These are phyloP conservation scores for Pentamera pediparva DNA, from an alignment of 53 echinoderm and acorn worm species.

Conservation along the genomic window DNA sequence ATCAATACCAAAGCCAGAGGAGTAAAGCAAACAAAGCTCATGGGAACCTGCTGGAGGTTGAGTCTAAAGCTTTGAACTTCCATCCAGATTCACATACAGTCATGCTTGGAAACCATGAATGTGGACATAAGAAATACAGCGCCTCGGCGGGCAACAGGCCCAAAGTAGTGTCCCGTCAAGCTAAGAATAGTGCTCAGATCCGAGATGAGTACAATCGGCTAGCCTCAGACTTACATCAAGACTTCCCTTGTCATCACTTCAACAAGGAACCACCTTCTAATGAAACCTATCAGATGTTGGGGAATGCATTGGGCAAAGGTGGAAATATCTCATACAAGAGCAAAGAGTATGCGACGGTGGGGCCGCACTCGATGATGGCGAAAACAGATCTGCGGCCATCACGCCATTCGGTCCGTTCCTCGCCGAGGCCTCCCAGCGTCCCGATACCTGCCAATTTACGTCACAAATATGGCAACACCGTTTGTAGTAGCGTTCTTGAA, in stretches of 20 bases:
- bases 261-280: constrained; percentile 36
- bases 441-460: constrained; percentile 75
- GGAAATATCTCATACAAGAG: constrained; percentile 56
- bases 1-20: constrained; percentile 45
- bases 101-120: background rate
- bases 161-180: constrained; percentile 55
- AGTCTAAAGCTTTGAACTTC: constrained; percentile 56
- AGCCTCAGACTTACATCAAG: constrained; percentile 41
- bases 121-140: background rate
- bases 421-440: constrained; percentile 25
- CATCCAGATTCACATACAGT: constrained; percentile 52
- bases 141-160: constrained; percentile 43
- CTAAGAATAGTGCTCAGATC: constrained; percentile 64
- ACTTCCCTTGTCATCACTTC: constrained; percentile 59
- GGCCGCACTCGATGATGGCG: background rate
- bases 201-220: constrained; percentile 69
- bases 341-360: constrained; percentile 39
- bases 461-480: constrained; percentile 60
- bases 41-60: constrained; percentile 51
- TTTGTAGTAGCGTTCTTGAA: constrained; percentile 51
- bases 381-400: background rate
- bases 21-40: constrained; percentile 54
- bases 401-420: background rate
- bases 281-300: constrained; percentile 49
- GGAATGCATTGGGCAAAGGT: constrained; percentile 60